A percentile compares a stretch with the other conserved stretches of the same genome.
Conservation (phyloP, 1,140 invertebrate genomes). For the Linepithema humile region DNA sequence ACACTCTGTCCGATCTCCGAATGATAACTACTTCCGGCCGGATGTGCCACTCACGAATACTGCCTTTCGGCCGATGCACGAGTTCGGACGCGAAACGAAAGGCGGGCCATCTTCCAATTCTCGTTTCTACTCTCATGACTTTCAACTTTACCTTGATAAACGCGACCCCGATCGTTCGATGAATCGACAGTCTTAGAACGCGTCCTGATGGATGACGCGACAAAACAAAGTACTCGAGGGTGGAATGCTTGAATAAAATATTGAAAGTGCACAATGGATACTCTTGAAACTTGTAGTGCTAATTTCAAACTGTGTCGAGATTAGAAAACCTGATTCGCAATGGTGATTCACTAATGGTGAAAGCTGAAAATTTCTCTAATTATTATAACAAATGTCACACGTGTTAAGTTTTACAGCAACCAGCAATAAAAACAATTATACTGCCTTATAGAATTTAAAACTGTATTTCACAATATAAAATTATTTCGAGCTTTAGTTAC, state of each 20-base stretch:
- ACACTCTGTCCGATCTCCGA: conserved; percentile 50
- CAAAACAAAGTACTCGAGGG: neutral
- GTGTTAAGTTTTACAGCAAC: too few relatives aligned
- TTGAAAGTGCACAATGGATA: neutral
- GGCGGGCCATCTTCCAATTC: neutral
- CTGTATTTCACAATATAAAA: too few relatives aligned
- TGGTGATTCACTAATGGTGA: too few relatives aligned
- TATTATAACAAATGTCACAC: too few relatives aligned
- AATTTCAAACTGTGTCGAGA: neutral
- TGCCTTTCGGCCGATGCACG: neutral
- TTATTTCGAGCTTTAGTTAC: too few relatives aligned
- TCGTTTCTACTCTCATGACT: conserved; percentile 13
- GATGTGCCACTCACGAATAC: conserved; percentile 69
- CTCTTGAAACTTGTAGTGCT: neutral
- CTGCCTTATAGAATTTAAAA: too few relatives aligned
- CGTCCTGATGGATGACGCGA: neutral
- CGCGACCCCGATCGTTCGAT: conserved; percentile 2
- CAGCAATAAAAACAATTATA: too few relatives aligned
- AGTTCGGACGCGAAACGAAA: conserved; percentile 4
- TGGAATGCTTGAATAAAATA: conserved; percentile 38
- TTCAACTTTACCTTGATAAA: conserved; percentile 55
- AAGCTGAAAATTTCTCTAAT: neutral
- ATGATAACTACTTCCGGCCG: conserved; percentile 75
- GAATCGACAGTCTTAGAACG: conserved; percentile 24
- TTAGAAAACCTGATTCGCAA: neutral